A percentile compares a stretch with the other conserved stretches of the same genome.
Conservation (phyloP, 2,888 invertebrate genomes). For the Carterocephalus palaemon region DNA sequence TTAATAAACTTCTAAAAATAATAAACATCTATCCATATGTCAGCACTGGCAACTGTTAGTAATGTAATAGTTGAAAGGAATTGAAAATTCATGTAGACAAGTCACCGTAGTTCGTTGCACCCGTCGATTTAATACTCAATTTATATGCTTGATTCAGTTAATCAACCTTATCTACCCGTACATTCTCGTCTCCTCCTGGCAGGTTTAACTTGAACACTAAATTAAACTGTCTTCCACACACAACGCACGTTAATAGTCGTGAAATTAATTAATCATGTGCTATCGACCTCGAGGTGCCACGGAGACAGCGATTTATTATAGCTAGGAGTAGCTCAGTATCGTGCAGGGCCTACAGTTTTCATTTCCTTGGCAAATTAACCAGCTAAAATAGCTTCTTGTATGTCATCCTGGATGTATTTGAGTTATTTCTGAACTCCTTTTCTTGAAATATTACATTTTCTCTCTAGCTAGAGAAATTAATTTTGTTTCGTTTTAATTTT, state of each 20-base stretch:
- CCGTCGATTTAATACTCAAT: conserved; percentile 13
- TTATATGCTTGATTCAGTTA: conserved; percentile 22
- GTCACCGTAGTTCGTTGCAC: too few species aligned
- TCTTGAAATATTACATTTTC: too few species aligned
- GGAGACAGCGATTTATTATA: conserved; percentile 22
- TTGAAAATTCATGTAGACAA: too few species aligned
- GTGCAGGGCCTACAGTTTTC: conserved; percentile 8
- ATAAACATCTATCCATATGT: too few species aligned
- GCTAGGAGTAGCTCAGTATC: too few species aligned
- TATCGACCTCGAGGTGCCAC: conserved; percentile 19
- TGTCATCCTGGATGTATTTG: background rate
- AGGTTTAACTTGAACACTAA: conserved; percentile 23
- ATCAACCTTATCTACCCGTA: conserved; percentile 23
- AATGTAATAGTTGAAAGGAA: too few species aligned
- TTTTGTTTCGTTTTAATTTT: too few species aligned
- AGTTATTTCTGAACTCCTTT: too few species aligned
- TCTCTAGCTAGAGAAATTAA: too few species aligned
- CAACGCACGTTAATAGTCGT: conserved; percentile 25
- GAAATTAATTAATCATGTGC: conserved; percentile 26
- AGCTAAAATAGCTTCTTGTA: background rate
- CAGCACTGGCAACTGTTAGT: too few species aligned
- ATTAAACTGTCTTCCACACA: conserved; percentile 24
- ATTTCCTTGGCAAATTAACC: conserved; percentile 4
- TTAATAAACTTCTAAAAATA: too few species aligned
- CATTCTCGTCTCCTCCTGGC: conserved; percentile 20